Base-by-base conservation (phyloP, 2,113 vertebrate genomes). In the Baryphthengus martii region DNA sequence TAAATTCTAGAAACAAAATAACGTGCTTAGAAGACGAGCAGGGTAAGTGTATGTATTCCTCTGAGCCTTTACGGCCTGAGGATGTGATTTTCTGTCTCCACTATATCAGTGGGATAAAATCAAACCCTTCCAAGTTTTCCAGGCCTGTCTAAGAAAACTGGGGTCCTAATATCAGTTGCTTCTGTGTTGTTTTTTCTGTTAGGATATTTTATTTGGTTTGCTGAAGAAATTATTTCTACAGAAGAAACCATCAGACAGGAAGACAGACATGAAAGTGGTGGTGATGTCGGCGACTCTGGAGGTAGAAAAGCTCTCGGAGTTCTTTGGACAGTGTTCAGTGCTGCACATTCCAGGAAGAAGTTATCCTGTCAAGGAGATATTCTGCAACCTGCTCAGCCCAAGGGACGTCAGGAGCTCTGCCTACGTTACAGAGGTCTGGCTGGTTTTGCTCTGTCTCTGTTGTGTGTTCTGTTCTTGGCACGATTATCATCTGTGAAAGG, bases 201-300 rank as follows among this genome's bases (percentile, higher is more conserved):
- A 99, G 99, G 99, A 99, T 83, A 99, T 99, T 95, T 98, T 99
- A 47, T 98, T 99, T 97, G 99, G 99, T n/a, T 98, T 99, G 77
- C 90, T 99, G 96, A 99, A 99, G 97, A 99, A 98, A 18, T 97
- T 99, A 13, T 98, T 98, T 84, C 94, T 98, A 47, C 95, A 98
- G 50, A 58, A 93, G 6, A 96, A 98, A 47, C 96, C 97, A 62
- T 78, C 81, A 4, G 97, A 97, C 16, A 98, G 98, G 75, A 96
- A 97, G 44, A 87, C 90, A 3, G 98, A 97, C 17, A 93, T 99
- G 90, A 99, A 98, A 82, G 98, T 99, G 58, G 98, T 99, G 79
- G 98, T 99, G 88, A 99, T 99, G 99, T 99, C 99, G 11, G 99
- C 99, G 89, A 99, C 99, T 24, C 97, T 99, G 98, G 99, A 99